phyloP scores from a whole-genome alignment of 1,140 invertebrate species.

The Drosophila funebris region DNA sequence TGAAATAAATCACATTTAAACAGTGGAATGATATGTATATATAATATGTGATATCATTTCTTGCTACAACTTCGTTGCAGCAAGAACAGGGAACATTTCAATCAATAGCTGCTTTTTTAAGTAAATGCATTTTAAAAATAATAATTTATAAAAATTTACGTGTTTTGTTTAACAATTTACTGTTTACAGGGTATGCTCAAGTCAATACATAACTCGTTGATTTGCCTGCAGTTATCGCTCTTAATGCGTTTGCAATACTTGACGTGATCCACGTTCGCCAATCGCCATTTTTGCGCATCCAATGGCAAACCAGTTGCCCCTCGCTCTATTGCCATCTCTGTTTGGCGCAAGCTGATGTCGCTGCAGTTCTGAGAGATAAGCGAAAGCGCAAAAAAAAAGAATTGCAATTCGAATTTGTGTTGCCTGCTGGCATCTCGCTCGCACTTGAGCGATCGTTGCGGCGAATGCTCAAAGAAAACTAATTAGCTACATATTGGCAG shows the following conservation, averaged over 20 bases:
- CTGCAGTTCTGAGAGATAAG: constrained; percentile 37
- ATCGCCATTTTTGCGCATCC: constrained; percentile 77
- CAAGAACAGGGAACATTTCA: too few species aligned
- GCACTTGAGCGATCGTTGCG: constrained; percentile 8
- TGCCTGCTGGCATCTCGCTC: constrained; percentile 19
- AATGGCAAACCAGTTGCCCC: constrained; percentile 50
- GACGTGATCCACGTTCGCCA: constrained; percentile 1
- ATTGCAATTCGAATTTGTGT: constrained; percentile 19
- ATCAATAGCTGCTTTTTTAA: too few species aligned
- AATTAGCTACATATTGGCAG: constrained; percentile 74
- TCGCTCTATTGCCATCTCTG: constrained; percentile 20
- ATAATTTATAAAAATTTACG: not conserved
- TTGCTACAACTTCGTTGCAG: too few species aligned
- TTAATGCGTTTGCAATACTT: not conserved
- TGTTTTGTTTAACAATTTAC: not conserved
- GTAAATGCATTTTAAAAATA: not conserved
- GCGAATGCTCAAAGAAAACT: constrained; percentile 52
- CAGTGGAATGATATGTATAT: too few species aligned
- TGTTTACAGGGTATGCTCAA: not conserved
- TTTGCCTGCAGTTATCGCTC: not conserved
- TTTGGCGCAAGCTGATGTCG: constrained; percentile 11
- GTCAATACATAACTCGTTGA: not conserved
- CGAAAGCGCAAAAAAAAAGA: constrained; percentile 11
- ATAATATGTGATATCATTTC: too few species aligned
- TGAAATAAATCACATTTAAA: not conserved